Conservation (phyloP, 2,797 vertebrate species). For the Meriones psammophilus region DNA sequence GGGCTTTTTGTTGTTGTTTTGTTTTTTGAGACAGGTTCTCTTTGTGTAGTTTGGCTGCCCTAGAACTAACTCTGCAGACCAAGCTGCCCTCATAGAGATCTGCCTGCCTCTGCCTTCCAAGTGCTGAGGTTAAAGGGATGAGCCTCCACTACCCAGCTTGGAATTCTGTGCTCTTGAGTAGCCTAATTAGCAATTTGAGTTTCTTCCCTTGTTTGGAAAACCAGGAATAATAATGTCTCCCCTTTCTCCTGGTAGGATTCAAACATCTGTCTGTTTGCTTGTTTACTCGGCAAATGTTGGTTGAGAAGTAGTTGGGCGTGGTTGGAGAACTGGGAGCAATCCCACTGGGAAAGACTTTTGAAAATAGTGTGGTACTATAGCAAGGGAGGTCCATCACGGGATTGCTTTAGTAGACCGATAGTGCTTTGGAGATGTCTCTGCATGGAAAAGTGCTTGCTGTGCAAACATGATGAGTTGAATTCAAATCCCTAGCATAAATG, state of each 20-base stretch:
- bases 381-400: rapidly evolving
- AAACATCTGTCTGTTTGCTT: neutral
- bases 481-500: neutral
- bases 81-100: neutral
- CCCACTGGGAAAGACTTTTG: neutral
- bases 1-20: neutral
- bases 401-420: neutral
- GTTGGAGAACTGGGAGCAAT: neutral
- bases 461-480: neutral
- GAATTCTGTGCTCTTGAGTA: neutral
- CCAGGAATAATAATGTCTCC: neutral
- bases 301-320: neutral
- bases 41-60: neutral
- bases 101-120: neutral
- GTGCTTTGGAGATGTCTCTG: neutral
- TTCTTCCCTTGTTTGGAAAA: neutral
- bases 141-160: neutral
- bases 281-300: neutral
- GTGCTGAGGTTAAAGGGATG: neutral
- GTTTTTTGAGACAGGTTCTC: neutral
- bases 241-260: neutral
- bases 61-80: neutral
- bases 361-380: rapidly evolving
- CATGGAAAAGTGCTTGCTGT: neutral
- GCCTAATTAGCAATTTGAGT: neutral